These are phyloP conservation scores for Ptilodon capucinus DNA, from an alignment of 2,888 invertebrate genomes.

Conservation along the genomic window DNA sequence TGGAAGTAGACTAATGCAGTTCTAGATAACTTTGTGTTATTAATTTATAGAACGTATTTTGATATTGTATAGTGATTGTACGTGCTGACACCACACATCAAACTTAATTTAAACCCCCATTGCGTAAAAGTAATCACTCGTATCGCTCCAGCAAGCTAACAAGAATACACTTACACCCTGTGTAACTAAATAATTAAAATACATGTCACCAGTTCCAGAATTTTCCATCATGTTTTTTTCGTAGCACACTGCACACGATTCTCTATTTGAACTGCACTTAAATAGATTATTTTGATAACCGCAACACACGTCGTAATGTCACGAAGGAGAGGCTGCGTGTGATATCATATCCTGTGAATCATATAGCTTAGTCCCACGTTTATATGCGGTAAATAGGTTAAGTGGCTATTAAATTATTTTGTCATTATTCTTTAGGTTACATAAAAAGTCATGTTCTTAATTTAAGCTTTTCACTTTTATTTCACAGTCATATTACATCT, in stretches of 20 bases:
- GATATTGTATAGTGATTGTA: constrained; percentile 11
- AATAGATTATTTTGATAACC: constrained; percentile 55
- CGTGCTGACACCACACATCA: constrained; percentile 12
- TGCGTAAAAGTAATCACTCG: constrained; percentile 24
- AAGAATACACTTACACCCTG: constrained; percentile 1
- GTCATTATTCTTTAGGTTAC: constrained; percentile 22
- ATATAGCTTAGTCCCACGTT: constrained; percentile 45
- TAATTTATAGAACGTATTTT: constrained; percentile 15
- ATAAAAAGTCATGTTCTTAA: background rate
- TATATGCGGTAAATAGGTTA: constrained; percentile 64
- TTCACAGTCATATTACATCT: background rate
- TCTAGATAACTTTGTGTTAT: constrained; percentile 34
- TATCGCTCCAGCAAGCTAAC: constrained; percentile 8
- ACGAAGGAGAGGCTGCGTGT: constrained; percentile 54
- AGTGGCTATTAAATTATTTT: constrained; percentile 65
- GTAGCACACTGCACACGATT: constrained; percentile 36
- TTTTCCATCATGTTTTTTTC: constrained; percentile 28
- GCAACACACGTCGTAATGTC: constrained; percentile 55
- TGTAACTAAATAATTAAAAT: background rate
- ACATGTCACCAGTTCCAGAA: constrained; percentile 10
- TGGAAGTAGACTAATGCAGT: constrained; percentile 57
- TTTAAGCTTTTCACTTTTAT: background rate
- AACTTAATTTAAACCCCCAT: constrained; percentile 10
- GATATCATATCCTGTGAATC: constrained; percentile 75
- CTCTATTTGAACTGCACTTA: constrained; percentile 67